These are phyloP conservation scores for Dromaius novaehollandiae DNA, from an alignment of 2,113 vertebrate genomes.

Conservation along the genomic window DNA sequence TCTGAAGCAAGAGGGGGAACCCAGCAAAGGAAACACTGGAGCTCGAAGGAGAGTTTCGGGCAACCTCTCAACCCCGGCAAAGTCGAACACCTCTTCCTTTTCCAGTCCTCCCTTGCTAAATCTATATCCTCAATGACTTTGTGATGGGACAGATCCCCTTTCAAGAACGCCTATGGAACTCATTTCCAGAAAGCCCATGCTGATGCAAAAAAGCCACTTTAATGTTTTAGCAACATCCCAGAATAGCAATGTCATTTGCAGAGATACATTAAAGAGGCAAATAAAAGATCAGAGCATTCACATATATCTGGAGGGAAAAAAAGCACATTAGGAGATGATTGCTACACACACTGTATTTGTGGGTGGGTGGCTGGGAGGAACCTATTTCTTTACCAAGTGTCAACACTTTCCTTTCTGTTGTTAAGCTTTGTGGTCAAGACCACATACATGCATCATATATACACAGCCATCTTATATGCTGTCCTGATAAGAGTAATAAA, in stretches of 20 bases:
- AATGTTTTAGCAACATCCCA: not conserved
- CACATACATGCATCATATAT: constrained; percentile 29
- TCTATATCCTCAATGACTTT: not conserved
- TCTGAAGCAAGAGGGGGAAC: not conserved
- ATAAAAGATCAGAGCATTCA: constrained; percentile 55
- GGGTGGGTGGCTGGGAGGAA: constrained; percentile 62
- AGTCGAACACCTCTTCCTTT: not conserved
- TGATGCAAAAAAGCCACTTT: not conserved
- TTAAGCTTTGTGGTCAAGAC: constrained; percentile 63
- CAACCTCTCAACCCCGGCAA: not conserved
- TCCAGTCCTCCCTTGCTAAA: not conserved
- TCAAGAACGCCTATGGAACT: not conserved
- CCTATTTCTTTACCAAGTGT: constrained; percentile 67
- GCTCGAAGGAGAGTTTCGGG: not conserved
- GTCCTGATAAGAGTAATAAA: constrained; percentile 29
- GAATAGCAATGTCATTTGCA: constrained; percentile 8
- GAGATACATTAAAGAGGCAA: constrained; percentile 21
- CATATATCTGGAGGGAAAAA: constrained; percentile 36
- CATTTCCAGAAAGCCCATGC: not conserved
- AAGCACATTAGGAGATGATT: constrained; percentile 13
- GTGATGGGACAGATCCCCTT: not conserved
- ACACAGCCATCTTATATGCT: not conserved
- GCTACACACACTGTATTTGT: constrained; percentile 30
- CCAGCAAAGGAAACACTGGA: not conserved
- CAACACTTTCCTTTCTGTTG: constrained; percentile 70